Base-by-base conservation (phyloP, 2,797 vertebrate species). In the Danio choprae region DNA sequence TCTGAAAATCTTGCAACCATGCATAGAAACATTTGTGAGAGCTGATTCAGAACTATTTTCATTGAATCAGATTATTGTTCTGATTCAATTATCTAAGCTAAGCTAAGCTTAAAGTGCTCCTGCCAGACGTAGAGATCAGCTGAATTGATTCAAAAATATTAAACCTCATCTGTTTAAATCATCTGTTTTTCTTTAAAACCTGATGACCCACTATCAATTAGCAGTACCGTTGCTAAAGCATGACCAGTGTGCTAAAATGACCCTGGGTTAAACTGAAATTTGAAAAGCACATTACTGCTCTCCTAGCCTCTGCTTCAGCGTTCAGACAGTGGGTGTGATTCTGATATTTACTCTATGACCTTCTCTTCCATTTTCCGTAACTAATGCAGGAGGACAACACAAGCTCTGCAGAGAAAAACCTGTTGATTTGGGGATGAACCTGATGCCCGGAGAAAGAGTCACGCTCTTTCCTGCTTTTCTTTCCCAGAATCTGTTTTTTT, bases 301-400 rank as follows among this genome's bases (percentile, higher is more conserved):
- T 62, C 22, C 16, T 3, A 12, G 15, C 55, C 12, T 9, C 20
- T 48, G 18, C 62, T 46, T 16, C 6, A 13, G n/a, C 3, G 22
- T 55, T 59, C 12, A 50, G 58, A 55, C 48, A 29, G 36, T 51
- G 58, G 64, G 13, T 48, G 56, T 4, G 13, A 62, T 43, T 69
- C 64, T 12, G 56, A 51, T 41, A 53, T 72, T 63, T 80, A 50
- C 13, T 44, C 55, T 43, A n/a, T 58, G 74, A 36, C 51, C 20
- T 71, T 53, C 68, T 64, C 11, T 40, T 51, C 4, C 36, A 73
- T 43, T 64, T 65, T 1, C n/a, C 20, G 12, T 40, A 68, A 51
- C 44, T 43, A 41, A 75, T 51, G 29, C 11, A 63, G 12, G 16
- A 63, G 46, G 68, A 65, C 15, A 62, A 53, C 13, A 43, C 29